Conservation (phyloP, 64 coral and sea anemone genomes). For the Orbicella faveolata region DNA sequence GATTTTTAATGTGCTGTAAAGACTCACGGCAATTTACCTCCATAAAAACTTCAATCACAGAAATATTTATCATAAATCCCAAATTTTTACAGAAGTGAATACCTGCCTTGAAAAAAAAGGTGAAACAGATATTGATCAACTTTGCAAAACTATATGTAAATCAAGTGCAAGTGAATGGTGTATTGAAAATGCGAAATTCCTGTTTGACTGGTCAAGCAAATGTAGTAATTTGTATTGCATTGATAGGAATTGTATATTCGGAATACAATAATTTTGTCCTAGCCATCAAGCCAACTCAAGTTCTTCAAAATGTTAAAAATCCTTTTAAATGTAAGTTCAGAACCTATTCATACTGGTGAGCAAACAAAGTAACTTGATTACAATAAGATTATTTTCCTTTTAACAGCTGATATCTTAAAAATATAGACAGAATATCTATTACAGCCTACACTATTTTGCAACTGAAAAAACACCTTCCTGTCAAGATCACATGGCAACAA, state of each 20-base stretch:
- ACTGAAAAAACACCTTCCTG: neutral
- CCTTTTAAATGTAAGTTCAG: neutral
- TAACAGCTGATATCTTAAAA: neutral
- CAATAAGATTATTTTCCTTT: neutral
- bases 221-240: no score
- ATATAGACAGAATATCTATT: neutral
- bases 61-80: no score
- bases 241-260: no score
- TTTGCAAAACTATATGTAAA: neutral
- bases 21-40: no score
- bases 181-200: no score
- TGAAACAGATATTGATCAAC: no score
- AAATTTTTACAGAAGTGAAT: no score
- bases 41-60: no score
- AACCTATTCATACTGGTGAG: neutral
- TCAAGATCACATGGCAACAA: conserved; percentile 19
- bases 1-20: no score
- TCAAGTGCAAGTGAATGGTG: neutral
- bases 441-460: neutral
- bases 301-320: neutral
- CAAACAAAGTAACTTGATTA: neutral
- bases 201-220: no score
- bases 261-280: neutral
- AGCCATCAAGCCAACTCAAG: neutral
- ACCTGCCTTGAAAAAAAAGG: no score